Conservation (phyloP, 1,140 invertebrate species). For the Zaprionus lachaisei region DNA sequence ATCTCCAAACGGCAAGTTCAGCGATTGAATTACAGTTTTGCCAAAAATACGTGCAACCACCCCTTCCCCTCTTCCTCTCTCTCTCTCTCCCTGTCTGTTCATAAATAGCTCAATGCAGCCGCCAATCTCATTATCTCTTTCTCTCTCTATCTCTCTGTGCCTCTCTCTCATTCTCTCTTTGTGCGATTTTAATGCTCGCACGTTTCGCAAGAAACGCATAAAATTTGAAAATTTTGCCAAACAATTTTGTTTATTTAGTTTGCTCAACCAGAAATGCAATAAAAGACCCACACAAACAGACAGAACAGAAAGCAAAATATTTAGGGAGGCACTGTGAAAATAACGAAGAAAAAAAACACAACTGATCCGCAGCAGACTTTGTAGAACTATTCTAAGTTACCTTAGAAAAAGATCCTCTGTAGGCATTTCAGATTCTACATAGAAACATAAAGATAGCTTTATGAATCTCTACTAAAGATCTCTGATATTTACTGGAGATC, state of each 20-base stretch:
- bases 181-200: slow-evolving; percentile 42
- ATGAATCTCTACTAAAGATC: too few species aligned
- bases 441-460: too few species aligned
- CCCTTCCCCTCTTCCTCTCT: neutral
- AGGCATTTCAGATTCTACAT: too few species aligned
- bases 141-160: neutral
- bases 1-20: slow-evolving; percentile 45
- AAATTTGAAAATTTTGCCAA: slow-evolving; percentile 37
- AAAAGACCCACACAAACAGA: slow-evolving; percentile 49
- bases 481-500: too few species aligned
- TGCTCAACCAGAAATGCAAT: slow-evolving; percentile 51
- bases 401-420: neutral
- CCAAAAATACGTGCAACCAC: slow-evolving; percentile 31
- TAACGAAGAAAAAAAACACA: slow-evolving; percentile 22
- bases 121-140: neutral
- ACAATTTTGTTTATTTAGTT: slow-evolving; percentile 53
- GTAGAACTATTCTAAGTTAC: neutral
- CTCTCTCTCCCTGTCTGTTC: neutral
- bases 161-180: neutral
- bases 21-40: slow-evolving; percentile 46
- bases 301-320: slow-evolving; percentile 7
- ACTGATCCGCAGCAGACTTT: neutral
- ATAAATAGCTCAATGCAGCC: slow-evolving; percentile 25
- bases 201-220: slow-evolving; percentile 48
- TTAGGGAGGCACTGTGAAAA: neutral